Evolutionary conservation across 2,797 vertebrate species (phyloP), one percentile per base, ranked within the genome.

Genomic region (Paedocypris micromegethes): DNA sequence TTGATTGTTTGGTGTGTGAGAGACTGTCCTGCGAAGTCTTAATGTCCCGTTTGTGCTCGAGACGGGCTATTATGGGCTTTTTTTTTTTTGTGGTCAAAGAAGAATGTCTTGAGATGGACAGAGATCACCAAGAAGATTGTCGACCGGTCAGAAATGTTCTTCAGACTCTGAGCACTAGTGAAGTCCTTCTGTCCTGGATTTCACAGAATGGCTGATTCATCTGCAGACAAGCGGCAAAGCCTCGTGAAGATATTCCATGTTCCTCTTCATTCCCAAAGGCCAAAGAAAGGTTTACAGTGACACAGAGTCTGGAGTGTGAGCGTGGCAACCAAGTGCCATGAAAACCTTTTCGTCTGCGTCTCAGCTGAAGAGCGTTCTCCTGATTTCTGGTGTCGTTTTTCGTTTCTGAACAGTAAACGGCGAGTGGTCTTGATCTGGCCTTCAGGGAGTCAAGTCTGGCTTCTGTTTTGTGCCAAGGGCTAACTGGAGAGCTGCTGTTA

Each of bases 21-120:
- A 64, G 77, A 38, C 44, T 51, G 58, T 76, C 58, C 69, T 66
- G 46, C 39, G 70, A 67, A 61, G 63, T 45, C 23, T 23, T 23
- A 23, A 23, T 23, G 23, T 23, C 23, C 23, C 23, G 23, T 23
- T 23, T 23, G 23, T 23, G 23, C 23, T 23, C 23, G 23, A 23
- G 23, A 23, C 23, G 23, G 23, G 23, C 23, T 23, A 23, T 23
- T 23, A 23, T 23, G 23, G 23, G 23, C 23, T 41, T 47, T 62
- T 9, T 56, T 50, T 3, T 63, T 61, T 65, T 44, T 51, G 64
- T 56, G 59, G 64, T 75, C n/a, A 60, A 78, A 79, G 79, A 82
- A 82, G 87, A 86, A 82, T 83, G 81, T 84, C 55, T 41, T 68
- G 72, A 3, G 60, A 58, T 75, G 68, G 69, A 66, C 65, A 44